Conservation (phyloP, 2,888 invertebrate genomes). For the Metallyticus violacea region DNA sequence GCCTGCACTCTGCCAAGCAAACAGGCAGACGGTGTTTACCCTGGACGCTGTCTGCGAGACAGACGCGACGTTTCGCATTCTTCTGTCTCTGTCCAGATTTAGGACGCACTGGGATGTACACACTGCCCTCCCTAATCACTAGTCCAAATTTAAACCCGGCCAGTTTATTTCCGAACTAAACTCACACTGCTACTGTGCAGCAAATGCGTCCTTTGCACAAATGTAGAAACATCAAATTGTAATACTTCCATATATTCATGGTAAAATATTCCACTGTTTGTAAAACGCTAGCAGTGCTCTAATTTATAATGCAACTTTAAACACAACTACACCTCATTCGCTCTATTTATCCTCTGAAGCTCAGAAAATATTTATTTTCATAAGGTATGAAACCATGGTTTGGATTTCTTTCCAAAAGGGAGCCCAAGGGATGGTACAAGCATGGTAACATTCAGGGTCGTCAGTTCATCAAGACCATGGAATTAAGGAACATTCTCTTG, state of each 20-base stretch:
- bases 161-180: not conserved
- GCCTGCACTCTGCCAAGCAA: too few species aligned
- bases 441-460: too few species aligned
- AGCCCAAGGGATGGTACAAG: too few species aligned
- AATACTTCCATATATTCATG: not conserved
- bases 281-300: too few species aligned
- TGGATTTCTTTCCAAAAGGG: too few species aligned
- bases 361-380: too few species aligned
- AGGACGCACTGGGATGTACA: not conserved
- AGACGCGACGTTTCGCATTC: not conserved
- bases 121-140: constrained; percentile 5
- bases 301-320: too few species aligned
- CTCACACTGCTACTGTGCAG: not conserved
- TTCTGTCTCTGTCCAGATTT: not conserved
- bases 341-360: too few species aligned
- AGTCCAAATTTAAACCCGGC: constrained; percentile 1
- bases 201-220: not conserved
- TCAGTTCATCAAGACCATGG: too few species aligned
- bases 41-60: not conserved
- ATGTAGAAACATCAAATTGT: not conserved
- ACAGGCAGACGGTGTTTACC: not conserved
- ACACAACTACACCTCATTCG: too few species aligned
- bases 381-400: too few species aligned
- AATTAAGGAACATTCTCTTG: too few species aligned
- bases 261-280: not conserved